phyloP scores from a whole-genome alignment of 2,888 invertebrate genomes.

The Aporophyla nigra region DNA sequence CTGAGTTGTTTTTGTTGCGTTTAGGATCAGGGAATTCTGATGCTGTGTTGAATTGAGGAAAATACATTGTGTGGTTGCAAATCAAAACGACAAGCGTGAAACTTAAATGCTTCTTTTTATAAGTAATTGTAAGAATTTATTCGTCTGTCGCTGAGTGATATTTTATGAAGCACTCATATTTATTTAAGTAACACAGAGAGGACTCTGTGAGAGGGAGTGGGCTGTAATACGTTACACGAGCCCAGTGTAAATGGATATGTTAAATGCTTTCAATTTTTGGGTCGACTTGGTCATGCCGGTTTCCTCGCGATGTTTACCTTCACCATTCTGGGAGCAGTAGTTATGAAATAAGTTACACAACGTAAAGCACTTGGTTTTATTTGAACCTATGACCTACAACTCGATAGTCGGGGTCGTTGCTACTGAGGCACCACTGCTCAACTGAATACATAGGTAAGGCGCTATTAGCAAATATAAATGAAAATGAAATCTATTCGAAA shows the following conservation, averaged over 20 bases:
- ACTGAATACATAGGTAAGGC: no score
- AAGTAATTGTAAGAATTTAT: neutral
- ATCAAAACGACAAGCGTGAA: neutral
- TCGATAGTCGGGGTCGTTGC: no score
- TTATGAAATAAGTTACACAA: no score
- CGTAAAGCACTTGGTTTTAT: no score
- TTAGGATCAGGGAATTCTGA: slow-evolving; percentile 2
- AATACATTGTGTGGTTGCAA: neutral
- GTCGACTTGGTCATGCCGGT: neutral
- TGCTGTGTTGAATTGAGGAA: neutral
- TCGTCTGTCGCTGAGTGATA: no score
- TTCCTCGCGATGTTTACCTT: neutral
- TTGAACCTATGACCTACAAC: no score
- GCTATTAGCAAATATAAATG: neutral
- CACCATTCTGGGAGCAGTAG: no score
- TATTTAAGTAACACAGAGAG: no score
- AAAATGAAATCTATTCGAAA: neutral
- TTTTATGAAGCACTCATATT: neutral
- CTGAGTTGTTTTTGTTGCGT: slow-evolving; percentile 41
- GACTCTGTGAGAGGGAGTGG: neutral
- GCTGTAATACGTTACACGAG: neutral
- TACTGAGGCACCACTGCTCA: neutral
- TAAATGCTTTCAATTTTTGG: neutral
- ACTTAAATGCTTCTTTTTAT: neutral
- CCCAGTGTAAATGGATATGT: neutral